Base-by-base conservation (phyloP, 2,113 vertebrate species). In the Perca flavescens region DNA sequence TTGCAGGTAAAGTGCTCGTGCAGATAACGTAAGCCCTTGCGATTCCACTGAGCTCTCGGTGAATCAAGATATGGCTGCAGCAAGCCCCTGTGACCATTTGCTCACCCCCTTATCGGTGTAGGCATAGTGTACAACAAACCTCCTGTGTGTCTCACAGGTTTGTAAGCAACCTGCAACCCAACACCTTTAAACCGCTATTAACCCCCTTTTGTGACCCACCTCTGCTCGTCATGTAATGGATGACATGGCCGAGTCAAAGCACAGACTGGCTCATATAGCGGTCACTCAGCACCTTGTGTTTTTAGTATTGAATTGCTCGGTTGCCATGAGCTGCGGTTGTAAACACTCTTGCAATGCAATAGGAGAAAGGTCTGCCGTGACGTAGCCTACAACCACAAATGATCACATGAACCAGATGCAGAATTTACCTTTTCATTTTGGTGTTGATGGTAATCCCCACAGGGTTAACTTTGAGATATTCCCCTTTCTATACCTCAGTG, bases 141-240 rank as follows among this genome's bases (percentile, higher is more conserved):
- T 88, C 82, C 83, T 72, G 81, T 82, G 83, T 63, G 85, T 90
- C 80, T 86, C 79, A 87, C 72, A 52, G 58, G 72, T 91, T 90
- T 90, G 81, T 92, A 90, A 86, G 86, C 87, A 79, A 87, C 89
- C 81, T 87, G 95, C 94, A 95, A 95, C 74, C 40, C 66, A 90
- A 94, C 88, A 86, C 88, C 87, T 92, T 90, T 89, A 91, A 95
- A 94, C 90, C 62, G 73, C 65, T 66, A 76, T 84, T 92, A 88
- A 92, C 89, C 90, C 71, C 28, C 81, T 76, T 61, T 22, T 25
- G n/a, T 10, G 12, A 43, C 82, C 82, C 80, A 79, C 86, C 83
- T 82, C 82, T 19, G 63, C 43, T 74, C 8, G 25, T 40, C 61
- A 11, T 80, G 83, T 85, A 90, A 90, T 87, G 90, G 91, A 74